A percentile compares a stretch with the other conserved stretches of the same genome.
These are phyloP conservation scores for Ranitomeya variabilis DNA, from an alignment of 2,113 vertebrate species.

Conservation along the genomic window DNA sequence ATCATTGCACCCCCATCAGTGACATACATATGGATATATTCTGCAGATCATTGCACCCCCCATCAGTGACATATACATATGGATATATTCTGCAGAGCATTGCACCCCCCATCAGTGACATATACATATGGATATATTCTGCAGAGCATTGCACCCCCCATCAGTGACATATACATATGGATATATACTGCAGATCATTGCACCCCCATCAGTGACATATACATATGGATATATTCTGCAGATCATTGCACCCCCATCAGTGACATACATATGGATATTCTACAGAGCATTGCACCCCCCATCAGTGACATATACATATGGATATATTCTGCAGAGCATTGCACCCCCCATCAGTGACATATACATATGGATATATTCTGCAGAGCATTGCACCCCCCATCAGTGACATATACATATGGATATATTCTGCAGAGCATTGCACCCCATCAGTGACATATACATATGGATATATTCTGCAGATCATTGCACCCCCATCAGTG, in stretches of 20 bases:
- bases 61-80: no score
- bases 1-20: no score
- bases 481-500: no score
- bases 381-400: not conserved
- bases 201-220: not conserved
- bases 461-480: conserved; percentile 4
- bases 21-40: no score
- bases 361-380: not conserved
- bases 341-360: not conserved
- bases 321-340: not conserved
- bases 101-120: no score
- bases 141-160: not conserved
- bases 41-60: no score
- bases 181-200: not conserved
- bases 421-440: not conserved
- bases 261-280: not conserved
- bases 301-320: not conserved
- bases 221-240: not conserved
- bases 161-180: not conserved
- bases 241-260: not conserved
- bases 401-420: no score
- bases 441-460: not conserved
- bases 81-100: no score
- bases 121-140: no score
- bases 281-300: not conserved